Base-by-base conservation (phyloP, 2,888 invertebrate genomes). In the Actias luna region DNA sequence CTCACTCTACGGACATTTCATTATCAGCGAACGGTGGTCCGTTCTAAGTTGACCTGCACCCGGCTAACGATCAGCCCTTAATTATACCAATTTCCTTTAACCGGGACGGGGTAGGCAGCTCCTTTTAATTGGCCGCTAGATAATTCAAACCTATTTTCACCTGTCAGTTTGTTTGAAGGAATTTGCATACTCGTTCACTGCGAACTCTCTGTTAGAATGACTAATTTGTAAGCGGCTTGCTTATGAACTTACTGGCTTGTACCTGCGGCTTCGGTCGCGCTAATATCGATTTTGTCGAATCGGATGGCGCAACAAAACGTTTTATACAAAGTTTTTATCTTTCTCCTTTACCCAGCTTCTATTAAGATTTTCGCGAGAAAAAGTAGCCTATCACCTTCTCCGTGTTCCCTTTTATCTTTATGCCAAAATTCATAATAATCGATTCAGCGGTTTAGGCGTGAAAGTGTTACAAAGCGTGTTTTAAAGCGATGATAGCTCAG, bases 121-220 rank as follows among this genome's bases (percentile, higher is more conserved):
- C 59, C 57, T 50, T 62, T 42, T 62, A 67, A 46, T 59, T 33
- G 62, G 46, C 5, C 46, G 33, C 36, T 39, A 18, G 16, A 68
- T 67, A 68, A 71, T 71, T 68, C 69, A 66, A 65, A 71, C 71
- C 75, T 77, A 75, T 75, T 78, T 80, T 77, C 72, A 75, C 72
- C 68, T 75, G 80, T 77, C 79, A 75, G 79, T 77, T 75, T 79
- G 83, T 85, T 85, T 82, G 78, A 71, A 68, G 67, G 75, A 81
- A 88, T 90, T 89, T 86, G 84, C 87, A 89, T 89, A 82, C 81
- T 85, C 85, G 85, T 84, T 83, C 79, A 77, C 70, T 69, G 62
- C 68, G 70, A 72, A 70, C 70, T 83, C 78, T 83, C 82, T 83
- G 76, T 75, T 74, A 77, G 73, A 14, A 74, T 71, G 68, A 69